Conservation (phyloP, 2,888 invertebrate species). For the Lithophane socia region DNA sequence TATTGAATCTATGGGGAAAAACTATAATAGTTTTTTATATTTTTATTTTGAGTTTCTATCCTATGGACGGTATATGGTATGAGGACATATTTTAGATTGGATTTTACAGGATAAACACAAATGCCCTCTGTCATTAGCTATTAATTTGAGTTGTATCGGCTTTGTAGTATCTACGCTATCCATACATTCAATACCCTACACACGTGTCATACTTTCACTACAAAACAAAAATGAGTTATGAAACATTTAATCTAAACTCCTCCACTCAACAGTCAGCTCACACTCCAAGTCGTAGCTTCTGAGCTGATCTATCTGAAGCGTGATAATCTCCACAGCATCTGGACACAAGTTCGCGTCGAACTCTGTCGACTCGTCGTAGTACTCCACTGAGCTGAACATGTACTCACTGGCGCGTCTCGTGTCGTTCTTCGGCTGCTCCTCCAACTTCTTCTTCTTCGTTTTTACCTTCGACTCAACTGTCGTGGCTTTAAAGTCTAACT, state of each 20-base stretch:
- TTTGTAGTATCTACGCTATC: no score
- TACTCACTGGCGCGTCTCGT: slow-evolving; percentile 78
- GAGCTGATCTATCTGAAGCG: slow-evolving; percentile 76
- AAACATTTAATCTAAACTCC: slow-evolving; percentile 70
- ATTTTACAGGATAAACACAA: slow-evolving; percentile 1
- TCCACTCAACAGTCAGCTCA: slow-evolving; percentile 78
- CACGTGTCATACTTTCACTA: neutral
- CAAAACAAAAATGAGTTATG: neutral
- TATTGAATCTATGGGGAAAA: neutral
- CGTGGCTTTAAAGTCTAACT: slow-evolving; percentile 35
- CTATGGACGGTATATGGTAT: neutral
- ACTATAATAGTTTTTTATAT: neutral
- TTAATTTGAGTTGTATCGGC: neutral
- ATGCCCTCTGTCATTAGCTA: neutral
- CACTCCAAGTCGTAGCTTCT: slow-evolving; percentile 81
- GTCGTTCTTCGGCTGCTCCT: slow-evolving; percentile 48
- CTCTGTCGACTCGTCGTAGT: slow-evolving; percentile 78
- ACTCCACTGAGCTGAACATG: slow-evolving; percentile 81
- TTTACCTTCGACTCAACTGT: slow-evolving; percentile 24
- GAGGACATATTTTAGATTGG: neutral
- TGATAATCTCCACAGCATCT: slow-evolving; percentile 74
- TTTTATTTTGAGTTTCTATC: neutral
- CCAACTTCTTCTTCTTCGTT: neutral
- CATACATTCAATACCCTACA: neutral
- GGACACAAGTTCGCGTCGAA: slow-evolving; percentile 75